Conservation (phyloP, 2,113 vertebrate species). For the Ariopsis seemanni region DNA sequence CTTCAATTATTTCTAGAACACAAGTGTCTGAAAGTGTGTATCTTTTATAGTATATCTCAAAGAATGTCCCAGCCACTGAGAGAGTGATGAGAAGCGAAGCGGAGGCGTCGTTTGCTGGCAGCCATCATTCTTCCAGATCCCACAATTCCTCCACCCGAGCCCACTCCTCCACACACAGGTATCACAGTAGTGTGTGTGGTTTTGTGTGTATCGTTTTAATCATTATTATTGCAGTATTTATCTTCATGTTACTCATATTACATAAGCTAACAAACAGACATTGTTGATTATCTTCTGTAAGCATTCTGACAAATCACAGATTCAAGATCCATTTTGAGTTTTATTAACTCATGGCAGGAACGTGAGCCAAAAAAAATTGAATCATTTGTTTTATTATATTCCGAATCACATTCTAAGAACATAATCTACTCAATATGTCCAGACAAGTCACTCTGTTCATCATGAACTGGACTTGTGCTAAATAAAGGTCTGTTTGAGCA, state of each 20-base stretch:
- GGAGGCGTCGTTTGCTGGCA: slow-evolving; percentile 90
- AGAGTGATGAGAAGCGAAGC: slow-evolving; percentile 88
- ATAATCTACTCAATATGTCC: neutral
- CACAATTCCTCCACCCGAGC: slow-evolving; percentile 92
- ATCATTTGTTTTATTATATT: neutral
- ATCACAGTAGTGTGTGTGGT: neutral
- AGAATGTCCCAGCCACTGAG: slow-evolving; percentile 90
- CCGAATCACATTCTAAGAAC: neutral
- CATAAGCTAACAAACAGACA: neutral
- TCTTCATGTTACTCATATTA: neutral
- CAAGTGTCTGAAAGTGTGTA: neutral
- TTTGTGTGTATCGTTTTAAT: neutral
- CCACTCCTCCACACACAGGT: slow-evolving; percentile 83
- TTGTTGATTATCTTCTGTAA: neutral
- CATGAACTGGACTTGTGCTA: neutral
- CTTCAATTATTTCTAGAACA: neutral
- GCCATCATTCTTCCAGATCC: slow-evolving; percentile 92
- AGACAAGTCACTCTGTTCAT: slow-evolving; percentile 16
- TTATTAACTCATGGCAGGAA: neutral
- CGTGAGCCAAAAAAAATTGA: neutral
- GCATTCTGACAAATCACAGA: neutral
- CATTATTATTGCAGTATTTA: neutral
- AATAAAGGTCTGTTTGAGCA: neutral
- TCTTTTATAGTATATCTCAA: slow-evolving; percentile 87
- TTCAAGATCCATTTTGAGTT: neutral